phyloP scores from a whole-genome alignment of 2,888 invertebrate genomes.

The Meteorus cinctellus region DNA sequence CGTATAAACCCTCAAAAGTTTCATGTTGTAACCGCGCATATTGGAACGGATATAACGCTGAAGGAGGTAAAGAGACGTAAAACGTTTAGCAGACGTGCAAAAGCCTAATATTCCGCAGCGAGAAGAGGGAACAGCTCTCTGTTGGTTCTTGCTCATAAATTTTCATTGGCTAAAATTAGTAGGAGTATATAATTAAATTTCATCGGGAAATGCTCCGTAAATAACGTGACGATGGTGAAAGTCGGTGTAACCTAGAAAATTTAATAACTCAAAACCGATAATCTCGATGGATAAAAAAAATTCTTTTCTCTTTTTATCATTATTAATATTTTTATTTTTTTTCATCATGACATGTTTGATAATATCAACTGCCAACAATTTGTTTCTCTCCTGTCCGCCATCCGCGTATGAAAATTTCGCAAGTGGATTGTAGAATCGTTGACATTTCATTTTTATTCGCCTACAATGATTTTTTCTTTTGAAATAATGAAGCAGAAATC shows the following conservation, averaged over 20 bases:
- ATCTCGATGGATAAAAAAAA: not conserved
- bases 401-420: too few species aligned
- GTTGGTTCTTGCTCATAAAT: slow-evolving; percentile 30
- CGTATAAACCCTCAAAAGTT: not conserved
- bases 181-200: slow-evolving; percentile 46
- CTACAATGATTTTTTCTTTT: too few species aligned
- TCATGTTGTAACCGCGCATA: not conserved
- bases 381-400: not conserved
- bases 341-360: not conserved
- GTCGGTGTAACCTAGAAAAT: slow-evolving; percentile 22
- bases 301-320: not conserved
- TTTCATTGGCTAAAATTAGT: slow-evolving; percentile 46
- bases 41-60: not conserved
- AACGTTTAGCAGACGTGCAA: not conserved
- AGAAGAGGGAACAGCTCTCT: not conserved
- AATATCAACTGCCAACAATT: not conserved
- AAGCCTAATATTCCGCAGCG: not conserved
- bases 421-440: not conserved
- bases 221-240: slow-evolving; percentile 6
- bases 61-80: not conserved
- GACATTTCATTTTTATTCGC: not conserved
- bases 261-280: slow-evolving; percentile 11
- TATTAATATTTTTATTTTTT: not conserved
- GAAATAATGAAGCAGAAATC: not conserved
- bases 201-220: slow-evolving; percentile 37